Evolutionary conservation across 2,113 vertebrate genomes (phyloP).

Genomic region (Vulpes vulpes): DNA sequence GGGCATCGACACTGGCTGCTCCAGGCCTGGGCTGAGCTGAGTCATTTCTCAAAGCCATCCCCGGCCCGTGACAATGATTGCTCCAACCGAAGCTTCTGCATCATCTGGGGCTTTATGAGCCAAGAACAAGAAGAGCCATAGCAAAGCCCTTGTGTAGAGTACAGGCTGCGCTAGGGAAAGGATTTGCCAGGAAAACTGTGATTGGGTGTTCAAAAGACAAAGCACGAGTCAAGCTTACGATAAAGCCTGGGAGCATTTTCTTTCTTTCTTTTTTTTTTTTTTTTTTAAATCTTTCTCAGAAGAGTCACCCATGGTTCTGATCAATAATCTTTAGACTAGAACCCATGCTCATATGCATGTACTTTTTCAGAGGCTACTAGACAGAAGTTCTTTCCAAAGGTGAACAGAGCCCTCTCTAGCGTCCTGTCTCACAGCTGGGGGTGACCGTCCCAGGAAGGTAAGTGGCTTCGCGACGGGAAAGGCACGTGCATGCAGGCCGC

Average conservation of each 20-base stretch:
- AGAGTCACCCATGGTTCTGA: neutral
- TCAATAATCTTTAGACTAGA: neutral
- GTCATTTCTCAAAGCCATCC: neutral
- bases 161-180: neutral
- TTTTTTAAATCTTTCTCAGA: neutral
- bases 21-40: neutral
- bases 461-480: neutral
- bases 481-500: neutral
- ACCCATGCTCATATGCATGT: neutral
- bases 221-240: neutral
- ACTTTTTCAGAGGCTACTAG: neutral
- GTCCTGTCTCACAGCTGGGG: neutral
- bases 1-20: neutral
- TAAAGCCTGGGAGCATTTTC: neutral
- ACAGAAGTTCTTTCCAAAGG: constrained; percentile 10
- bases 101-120: neutral
- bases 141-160: neutral
- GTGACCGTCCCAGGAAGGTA: constrained; percentile 28
- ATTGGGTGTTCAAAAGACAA: neutral
- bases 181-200: neutral
- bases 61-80: neutral
- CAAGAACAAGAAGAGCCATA: neutral
- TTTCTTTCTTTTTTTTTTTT: neutral
- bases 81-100: neutral
- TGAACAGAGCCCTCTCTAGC: neutral